Evolutionary conservation across 1,140 invertebrate genomes (phyloP).

Genomic region (Helicoverpa armigera): DNA sequence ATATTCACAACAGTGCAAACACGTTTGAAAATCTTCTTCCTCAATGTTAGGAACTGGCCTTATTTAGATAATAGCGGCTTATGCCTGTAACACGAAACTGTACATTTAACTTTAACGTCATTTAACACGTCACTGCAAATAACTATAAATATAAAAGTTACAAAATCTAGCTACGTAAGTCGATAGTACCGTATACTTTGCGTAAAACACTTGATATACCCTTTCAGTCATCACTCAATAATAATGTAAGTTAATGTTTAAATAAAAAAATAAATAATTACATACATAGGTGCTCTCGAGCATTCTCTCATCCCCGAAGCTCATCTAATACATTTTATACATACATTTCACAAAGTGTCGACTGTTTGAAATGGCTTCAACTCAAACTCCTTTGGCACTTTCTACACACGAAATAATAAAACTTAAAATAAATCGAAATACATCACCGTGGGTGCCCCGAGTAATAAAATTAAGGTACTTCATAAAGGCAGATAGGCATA

Average conservation of each 20-base stretch:
- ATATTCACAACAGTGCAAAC: not conserved
- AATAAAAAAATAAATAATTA: conserved; percentile 50
- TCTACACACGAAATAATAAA: conserved; percentile 52
- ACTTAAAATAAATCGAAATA: conserved; percentile 46
- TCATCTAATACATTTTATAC: conserved; percentile 49
- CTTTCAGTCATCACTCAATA: conserved; percentile 47
- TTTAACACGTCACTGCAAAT: conserved; percentile 30
- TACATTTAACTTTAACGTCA: conserved; percentile 30
- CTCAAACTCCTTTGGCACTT: conserved; percentile 56
- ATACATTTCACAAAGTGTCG: conserved; percentile 39
- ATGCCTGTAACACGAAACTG: conserved; percentile 22
- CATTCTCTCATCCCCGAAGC: conserved; percentile 33
- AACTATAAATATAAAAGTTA: conserved; percentile 43
- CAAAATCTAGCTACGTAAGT: conserved; percentile 23
- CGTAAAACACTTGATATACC: conserved; percentile 31
- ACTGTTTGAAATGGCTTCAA: conserved; percentile 45
- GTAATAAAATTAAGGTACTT: conserved; percentile 39
- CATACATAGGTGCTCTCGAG: conserved; percentile 42
- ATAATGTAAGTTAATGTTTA: conserved; percentile 27
- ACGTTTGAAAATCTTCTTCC: conserved; percentile 3
- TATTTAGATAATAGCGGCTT: not conserved
- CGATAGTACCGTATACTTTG: conserved; percentile 33
- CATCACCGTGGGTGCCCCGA: conserved; percentile 48
- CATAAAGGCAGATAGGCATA: conserved; percentile 52
- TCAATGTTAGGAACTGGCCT: conserved; percentile 6